Evolutionary conservation across 2,797 vertebrate genomes (phyloP), one percentile per base, ranked within the genome.

Genomic region (Chrosomus eos): DNA sequence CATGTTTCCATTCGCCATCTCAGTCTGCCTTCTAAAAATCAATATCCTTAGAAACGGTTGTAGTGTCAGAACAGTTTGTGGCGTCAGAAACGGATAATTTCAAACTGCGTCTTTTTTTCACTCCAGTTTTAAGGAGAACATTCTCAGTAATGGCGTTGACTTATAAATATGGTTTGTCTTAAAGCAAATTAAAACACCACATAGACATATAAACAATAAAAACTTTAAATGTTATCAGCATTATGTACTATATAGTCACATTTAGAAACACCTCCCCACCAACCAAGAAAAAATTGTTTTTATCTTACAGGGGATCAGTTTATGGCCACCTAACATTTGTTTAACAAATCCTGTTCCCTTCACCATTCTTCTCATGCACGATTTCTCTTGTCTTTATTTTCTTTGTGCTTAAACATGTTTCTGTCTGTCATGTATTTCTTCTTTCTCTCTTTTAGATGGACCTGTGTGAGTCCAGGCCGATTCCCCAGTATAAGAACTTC

Each of bases 401-500:
- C 55, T 60, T 28, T 71, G 23, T 51, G 43, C 11, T 66, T 51
- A 14, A 58, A 33, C n/a, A 36, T 60, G 16, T 68, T 68, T 43
- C 28, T 53, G 11, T 11, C 28, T 67, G 8, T 87, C 64, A 58
- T 66, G 28, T 28, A 70, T 81, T 40, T n/a, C 4, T 70, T 16
- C 14, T 28, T 21, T 60, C 13, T 74, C 7, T 85, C 70, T 66
- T 71, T 71, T 58, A 95, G 93, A 21, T 88, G 3, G 90, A 94
- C 80, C 45, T 90, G 36, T 90, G 7, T 45, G 89, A 93, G 13
- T 87, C 88, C 51, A 93, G 88, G 38, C 55, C 88, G 5, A 80
- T 92, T 36, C 90, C 86, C 7, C 97, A 97, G 88, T 98, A 97
- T 88, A 99, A 99, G 93, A 99, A 99, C 94, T 99, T 99, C 92